A percentile compares a stretch with the other conserved stretches of the same genome.
Evolutionary conservation across 2,113 vertebrate species (phyloP).

Genomic region (Cephalopholis sonnerati): DNA sequence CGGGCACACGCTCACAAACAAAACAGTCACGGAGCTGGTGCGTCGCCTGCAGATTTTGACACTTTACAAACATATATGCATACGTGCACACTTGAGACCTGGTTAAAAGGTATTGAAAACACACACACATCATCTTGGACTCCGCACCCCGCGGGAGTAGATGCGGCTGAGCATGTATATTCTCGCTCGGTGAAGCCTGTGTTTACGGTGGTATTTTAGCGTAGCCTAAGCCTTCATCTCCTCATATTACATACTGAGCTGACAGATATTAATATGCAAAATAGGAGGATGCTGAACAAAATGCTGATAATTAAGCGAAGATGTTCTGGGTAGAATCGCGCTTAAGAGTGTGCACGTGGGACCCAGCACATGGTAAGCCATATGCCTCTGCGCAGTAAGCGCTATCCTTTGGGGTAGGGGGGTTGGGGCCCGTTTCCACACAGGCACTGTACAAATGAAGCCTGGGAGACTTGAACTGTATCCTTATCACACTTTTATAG

Average conservation of each 20-base stretch:
- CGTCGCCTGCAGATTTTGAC: slow-evolving; percentile 45
- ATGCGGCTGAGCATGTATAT: slow-evolving; percentile 23
- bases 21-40: slow-evolving; percentile 1
- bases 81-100: slow-evolving; percentile 56
- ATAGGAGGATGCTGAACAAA: slow-evolving; percentile 87
- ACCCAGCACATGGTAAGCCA: slow-evolving; percentile 88
- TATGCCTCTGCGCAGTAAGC: slow-evolving; percentile 84
- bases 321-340: slow-evolving; percentile 85
- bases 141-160: slow-evolving; percentile 45
- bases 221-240: slow-evolving; percentile 68
- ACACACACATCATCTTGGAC: slow-evolving; percentile 63
- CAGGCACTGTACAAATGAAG: slow-evolving; percentile 68
- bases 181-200: slow-evolving; percentile 59
- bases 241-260: slow-evolving; percentile 73
- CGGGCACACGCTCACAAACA: not conserved
- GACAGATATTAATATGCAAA: slow-evolving; percentile 89
- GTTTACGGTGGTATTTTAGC: slow-evolving; percentile 66
- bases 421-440: slow-evolving; percentile 63
- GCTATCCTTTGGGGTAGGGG: slow-evolving; percentile 77
- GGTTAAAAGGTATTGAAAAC: slow-evolving; percentile 59
- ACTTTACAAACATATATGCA: slow-evolving; percentile 41
- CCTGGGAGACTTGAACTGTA: slow-evolving; percentile 68
- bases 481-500: slow-evolving; percentile 69
- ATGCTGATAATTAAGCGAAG: slow-evolving; percentile 89
- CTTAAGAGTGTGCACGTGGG: slow-evolving; percentile 86